Evolutionary conservation across 2,888 invertebrate genomes (phyloP), one percentile per base, ranked within the genome.

Genomic region (Pyrocoelia pectoralis): DNA sequence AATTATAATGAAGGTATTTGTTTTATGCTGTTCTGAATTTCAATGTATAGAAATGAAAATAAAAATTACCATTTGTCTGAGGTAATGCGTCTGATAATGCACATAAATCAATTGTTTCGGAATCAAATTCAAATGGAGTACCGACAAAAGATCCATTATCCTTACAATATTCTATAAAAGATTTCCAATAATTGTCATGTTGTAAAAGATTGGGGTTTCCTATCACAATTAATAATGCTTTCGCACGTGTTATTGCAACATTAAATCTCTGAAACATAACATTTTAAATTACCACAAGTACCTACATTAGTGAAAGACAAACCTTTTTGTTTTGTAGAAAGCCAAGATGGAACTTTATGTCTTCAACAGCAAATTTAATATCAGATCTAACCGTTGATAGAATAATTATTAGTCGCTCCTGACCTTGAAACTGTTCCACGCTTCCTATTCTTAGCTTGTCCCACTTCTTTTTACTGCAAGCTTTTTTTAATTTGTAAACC

Each of bases 361-460:
- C 85, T 68, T 85, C 83, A 51, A 83, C 80, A 19, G 89, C 75
- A 4, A 81, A 68, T 12, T 81, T 75, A 24, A 72, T 71, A 73
- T 83, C 86, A 1, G 90, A 89, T 19, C 94, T 85, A n/a, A 92
- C 95, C 0, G 93, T 93, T 0, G 93, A 89, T 53, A 94, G 85
- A 13, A 95, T 87, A 52, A 95, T 90, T 2, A 92, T 86, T 19
- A 87, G 82, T 73, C 89, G 88, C 79, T 95, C 95, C 72, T 91
- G 91, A 0, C 95, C 95, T 79, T 95, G 95, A 79, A 93, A 94
- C 57, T 89, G 87, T 78, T 95, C 95, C 9, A 93, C 93, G 0
- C 94, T 91, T 0, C 94, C 94, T 52, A 90, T 86, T 65, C 86
- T 84, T 9, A 91, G 80, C 3, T 83, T 72, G 46, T 78, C 76